Evolutionary conservation across 2,888 invertebrate species (phyloP).

Genomic region (Lasioglossum calceatum): DNA sequence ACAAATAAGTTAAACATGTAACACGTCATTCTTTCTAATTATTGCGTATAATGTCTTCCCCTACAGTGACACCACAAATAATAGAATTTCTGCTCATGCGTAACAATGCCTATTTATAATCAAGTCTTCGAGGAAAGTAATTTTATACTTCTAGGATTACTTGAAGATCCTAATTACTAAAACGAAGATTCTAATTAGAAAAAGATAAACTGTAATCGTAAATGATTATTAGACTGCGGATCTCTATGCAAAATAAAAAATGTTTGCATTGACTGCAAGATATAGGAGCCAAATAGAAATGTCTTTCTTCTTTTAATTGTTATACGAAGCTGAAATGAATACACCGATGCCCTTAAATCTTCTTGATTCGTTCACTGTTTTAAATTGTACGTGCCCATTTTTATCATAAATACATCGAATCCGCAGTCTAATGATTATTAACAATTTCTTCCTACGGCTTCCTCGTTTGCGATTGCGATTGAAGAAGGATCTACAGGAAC

Average conservation of each 20-base stretch:
- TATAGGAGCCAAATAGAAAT: too few relatives aligned
- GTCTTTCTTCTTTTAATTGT: too few relatives aligned
- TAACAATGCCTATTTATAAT: neutral
- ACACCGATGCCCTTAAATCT: too few relatives aligned
- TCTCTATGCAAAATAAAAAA: too few relatives aligned
- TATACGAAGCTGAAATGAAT: too few relatives aligned
- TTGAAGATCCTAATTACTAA: too few relatives aligned
- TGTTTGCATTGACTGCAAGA: too few relatives aligned
- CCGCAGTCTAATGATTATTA: too few relatives aligned
- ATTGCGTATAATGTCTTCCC: neutral
- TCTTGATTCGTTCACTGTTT: too few relatives aligned
- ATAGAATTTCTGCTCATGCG: neutral
- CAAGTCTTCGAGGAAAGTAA: neutral
- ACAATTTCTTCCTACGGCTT: neutral
- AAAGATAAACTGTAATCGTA: neutral
- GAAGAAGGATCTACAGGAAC: neutral
- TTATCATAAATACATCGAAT: too few relatives aligned
- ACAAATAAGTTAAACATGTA: neutral
- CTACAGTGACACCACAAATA: neutral
- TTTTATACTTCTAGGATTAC: neutral
- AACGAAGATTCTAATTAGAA: neutral
- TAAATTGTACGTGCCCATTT: too few relatives aligned
- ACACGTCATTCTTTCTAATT: neutral
- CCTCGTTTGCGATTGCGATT: neutral
- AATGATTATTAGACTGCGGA: neutral